Percentiles rank a stretch among this genome's conserved stretches.
Conservation (phyloP, 2,888 invertebrate species). For the Xylota sylvarum region DNA sequence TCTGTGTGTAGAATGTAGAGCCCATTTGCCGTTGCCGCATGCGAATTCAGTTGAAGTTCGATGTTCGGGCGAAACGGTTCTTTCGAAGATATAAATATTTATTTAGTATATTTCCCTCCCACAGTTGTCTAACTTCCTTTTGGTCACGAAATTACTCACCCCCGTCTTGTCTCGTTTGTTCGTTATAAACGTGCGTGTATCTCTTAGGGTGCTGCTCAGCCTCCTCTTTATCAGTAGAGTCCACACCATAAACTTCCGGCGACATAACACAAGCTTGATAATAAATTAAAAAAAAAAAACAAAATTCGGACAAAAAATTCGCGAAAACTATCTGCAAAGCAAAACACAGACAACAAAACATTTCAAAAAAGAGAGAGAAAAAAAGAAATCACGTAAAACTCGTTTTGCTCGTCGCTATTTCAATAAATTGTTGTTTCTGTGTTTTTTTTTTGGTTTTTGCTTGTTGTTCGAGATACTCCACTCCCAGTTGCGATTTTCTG, state of each 20-base stretch:
- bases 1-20: conserved; percentile 41
- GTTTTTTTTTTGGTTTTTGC: conserved; percentile 18
- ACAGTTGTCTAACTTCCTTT: conserved; percentile 32
- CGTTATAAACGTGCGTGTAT: conserved; percentile 40
- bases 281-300: conserved; percentile 30
- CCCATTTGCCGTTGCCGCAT: conserved; percentile 72
- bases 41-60: conserved; percentile 77
- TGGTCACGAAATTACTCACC: conserved; percentile 35
- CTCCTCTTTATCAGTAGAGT: conserved; percentile 5
- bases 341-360: conserved; percentile 36
- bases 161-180: conserved; percentile 27
- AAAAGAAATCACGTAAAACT: conserved; percentile 75
- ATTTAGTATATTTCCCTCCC: conserved; percentile 59
- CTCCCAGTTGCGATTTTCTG: conserved; percentile 53
- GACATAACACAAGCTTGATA: conserved; percentile 16
- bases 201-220: conserved; percentile 27
- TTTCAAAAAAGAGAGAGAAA: conserved; percentile 29
- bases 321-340: conserved; percentile 51
- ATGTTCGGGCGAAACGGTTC: conserved; percentile 77
- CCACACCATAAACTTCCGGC: conserved; percentile 39
- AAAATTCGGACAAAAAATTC: conserved; percentile 1
- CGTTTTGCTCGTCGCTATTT: conserved; percentile 66
- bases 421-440: conserved; percentile 54
- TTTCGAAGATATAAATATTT: conserved; percentile 72
- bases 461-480: conserved; percentile 57